These are phyloP conservation scores for Himantopus leucocephalus DNA, from an alignment of 2,113 vertebrate genomes.

Conservation along the genomic window DNA sequence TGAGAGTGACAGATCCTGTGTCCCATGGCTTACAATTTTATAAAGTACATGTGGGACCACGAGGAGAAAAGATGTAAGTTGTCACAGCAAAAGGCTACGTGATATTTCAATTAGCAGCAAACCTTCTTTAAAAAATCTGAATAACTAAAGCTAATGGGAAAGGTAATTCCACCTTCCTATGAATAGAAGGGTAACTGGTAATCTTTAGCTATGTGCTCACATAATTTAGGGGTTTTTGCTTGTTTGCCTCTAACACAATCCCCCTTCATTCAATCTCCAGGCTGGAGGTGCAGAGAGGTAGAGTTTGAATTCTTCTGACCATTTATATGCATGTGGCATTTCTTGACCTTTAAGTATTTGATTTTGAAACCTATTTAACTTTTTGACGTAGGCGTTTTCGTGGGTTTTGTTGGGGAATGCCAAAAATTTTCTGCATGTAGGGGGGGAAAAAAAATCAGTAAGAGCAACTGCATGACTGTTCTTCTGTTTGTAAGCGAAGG, in stretches of 20 bases:
- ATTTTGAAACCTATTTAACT: constrained; percentile 39
- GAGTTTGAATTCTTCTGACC: constrained; percentile 22
- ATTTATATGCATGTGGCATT: constrained; percentile 21
- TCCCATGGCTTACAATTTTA: not conserved
- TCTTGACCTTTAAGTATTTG: constrained; percentile 33
- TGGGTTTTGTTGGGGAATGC: constrained; percentile 57
- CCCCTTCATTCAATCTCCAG: not conserved
- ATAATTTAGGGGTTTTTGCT: not conserved
- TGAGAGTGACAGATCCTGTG: not conserved
- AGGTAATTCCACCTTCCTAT: not conserved
- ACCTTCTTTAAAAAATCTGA: not conserved
- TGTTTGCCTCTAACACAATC: not conserved
- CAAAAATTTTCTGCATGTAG: constrained; percentile 29
- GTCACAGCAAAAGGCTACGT: not conserved
- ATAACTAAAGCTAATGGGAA: not conserved
- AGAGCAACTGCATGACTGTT: constrained; percentile 6
- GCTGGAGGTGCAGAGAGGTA: not conserved
- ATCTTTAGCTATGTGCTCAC: not conserved
- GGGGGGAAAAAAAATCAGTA: not conserved
- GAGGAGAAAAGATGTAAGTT: not conserved
- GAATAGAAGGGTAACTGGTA: not conserved
- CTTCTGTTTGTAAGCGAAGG: not conserved
- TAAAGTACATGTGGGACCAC: not conserved
- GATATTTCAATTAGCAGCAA: not conserved
- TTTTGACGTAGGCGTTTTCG: constrained; percentile 45